Conservation (phyloP, 2,113 vertebrate genomes). For the Bufo gargarizans region DNA sequence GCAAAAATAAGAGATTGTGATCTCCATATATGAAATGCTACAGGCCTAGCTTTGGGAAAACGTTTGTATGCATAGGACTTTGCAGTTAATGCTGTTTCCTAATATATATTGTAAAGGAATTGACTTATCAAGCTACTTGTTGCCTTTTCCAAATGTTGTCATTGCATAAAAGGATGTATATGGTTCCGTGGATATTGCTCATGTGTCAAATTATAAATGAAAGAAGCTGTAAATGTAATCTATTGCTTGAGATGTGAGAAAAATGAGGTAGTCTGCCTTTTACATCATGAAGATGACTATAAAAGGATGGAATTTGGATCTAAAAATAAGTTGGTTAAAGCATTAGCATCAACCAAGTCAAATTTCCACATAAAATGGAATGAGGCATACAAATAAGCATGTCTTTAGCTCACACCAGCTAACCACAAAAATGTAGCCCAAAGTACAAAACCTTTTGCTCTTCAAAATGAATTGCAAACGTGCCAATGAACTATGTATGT, state of each 20-base stretch:
- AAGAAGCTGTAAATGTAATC: slow-evolving; percentile 5
- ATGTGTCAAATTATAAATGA: neutral
- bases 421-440: slow-evolving; percentile 52
- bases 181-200: neutral
- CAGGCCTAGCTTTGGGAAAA: neutral
- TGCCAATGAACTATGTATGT: slow-evolving; percentile 45
- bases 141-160: neutral
- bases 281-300: slow-evolving; percentile 18
- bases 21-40: neutral
- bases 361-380: slow-evolving; percentile 53
- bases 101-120: neutral
- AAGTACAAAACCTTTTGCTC: slow-evolving; percentile 36
- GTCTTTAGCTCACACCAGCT: slow-evolving; percentile 41
- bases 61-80: neutral
- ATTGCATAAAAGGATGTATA: neutral
- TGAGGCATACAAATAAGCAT: slow-evolving; percentile 39
- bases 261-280: slow-evolving; percentile 26
- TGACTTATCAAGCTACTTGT: neutral
- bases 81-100: neutral
- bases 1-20: no score
- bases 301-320: slow-evolving; percentile 48
- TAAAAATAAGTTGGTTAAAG: slow-evolving; percentile 37
- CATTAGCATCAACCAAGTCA: slow-evolving; percentile 25
- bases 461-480: slow-evolving; percentile 30
- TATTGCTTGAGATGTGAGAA: neutral